Percentiles rank a stretch among this genome's conserved stretches.
Evolutionary conservation across 2,888 invertebrate species (phyloP).

Genomic region (Hartigia nigra): DNA sequence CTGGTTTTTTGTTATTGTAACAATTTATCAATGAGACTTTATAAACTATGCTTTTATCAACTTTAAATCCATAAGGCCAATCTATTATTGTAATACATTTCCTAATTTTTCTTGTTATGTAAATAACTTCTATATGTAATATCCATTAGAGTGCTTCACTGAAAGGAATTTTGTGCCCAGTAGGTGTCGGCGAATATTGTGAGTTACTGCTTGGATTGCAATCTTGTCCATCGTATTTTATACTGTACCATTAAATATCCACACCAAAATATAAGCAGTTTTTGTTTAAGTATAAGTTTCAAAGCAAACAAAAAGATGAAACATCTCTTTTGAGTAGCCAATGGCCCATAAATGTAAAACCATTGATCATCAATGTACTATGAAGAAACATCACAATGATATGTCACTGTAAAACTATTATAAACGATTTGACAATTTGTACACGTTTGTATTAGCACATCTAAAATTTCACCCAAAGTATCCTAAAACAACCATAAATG

Average conservation of each 20-base stretch:
- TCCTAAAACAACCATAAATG: not conserved
- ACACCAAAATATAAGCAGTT: not conserved
- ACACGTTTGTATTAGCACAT: not conserved
- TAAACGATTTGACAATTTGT: not conserved
- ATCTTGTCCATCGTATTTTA: not conserved
- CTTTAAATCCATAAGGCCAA: not conserved
- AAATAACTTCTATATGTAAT: not conserved
- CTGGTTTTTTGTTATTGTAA: not conserved
- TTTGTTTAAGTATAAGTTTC: too few species aligned
- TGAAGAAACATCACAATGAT: not conserved
- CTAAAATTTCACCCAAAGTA: not conserved
- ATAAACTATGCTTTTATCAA: not conserved
- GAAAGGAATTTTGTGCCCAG: not conserved
- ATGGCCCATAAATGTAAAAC: not conserved
- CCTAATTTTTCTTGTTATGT: not conserved
- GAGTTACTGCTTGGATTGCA: not conserved
- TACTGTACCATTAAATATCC: not conserved
- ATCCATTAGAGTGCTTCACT: not conserved
- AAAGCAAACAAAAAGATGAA: not conserved
- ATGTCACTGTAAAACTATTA: not conserved
- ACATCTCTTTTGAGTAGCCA: not conserved
- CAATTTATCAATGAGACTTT: not conserved
- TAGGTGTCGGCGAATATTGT: not conserved
- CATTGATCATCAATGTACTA: not conserved
- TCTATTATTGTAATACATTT: not conserved